These are phyloP conservation scores for Nephotettix cincticeps DNA, from an alignment of 1,140 invertebrate species.

Conservation along the genomic window DNA sequence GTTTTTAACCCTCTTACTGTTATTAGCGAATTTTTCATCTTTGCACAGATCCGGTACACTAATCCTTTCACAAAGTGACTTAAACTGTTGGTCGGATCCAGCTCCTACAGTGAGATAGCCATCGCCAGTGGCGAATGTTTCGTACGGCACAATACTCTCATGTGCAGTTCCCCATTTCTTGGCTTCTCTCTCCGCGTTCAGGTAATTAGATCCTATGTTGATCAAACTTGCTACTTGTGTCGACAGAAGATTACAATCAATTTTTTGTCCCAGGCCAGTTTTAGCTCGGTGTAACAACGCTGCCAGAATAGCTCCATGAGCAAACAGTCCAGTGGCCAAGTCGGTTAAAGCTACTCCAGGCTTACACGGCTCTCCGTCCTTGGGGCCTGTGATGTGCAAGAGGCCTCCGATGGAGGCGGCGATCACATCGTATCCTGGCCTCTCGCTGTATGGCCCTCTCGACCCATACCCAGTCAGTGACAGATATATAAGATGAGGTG, in stretches of 20 bases:
- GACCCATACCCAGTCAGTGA: slow-evolving; percentile 92
- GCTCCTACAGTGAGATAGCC: slow-evolving; percentile 83
- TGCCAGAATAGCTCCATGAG: slow-evolving; percentile 93
- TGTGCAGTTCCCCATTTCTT: slow-evolving; percentile 86
- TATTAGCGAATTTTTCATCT: slow-evolving; percentile 69
- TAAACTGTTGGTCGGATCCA: slow-evolving; percentile 78
- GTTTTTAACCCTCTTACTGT: slow-evolving; percentile 73
- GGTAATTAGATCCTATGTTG: slow-evolving; percentile 87
- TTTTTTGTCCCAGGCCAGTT: slow-evolving; percentile 85
- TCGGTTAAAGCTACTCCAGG: slow-evolving; percentile 93
- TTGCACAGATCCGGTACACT: slow-evolving; percentile 58
- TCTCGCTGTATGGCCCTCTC: slow-evolving; percentile 78
- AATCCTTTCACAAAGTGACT: slow-evolving; percentile 65
- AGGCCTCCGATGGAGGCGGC: slow-evolving; percentile 90
- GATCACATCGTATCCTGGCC: slow-evolving; percentile 94
- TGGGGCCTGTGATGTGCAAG: slow-evolving; percentile 84
- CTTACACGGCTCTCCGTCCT: slow-evolving; percentile 84
- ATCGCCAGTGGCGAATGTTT: slow-evolving; percentile 79
- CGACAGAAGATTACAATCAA: slow-evolving; percentile 91
- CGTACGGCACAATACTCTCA: slow-evolving; percentile 93
- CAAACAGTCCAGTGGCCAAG: slow-evolving; percentile 89
- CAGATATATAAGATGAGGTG: slow-evolving; percentile 88
- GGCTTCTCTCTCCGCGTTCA: slow-evolving; percentile 81
- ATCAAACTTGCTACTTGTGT: slow-evolving; percentile 88
- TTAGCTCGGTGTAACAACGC: slow-evolving; percentile 76